Evolutionary conservation across 2,797 vertebrate species (phyloP).

Genomic region (Anas capensis): DNA sequence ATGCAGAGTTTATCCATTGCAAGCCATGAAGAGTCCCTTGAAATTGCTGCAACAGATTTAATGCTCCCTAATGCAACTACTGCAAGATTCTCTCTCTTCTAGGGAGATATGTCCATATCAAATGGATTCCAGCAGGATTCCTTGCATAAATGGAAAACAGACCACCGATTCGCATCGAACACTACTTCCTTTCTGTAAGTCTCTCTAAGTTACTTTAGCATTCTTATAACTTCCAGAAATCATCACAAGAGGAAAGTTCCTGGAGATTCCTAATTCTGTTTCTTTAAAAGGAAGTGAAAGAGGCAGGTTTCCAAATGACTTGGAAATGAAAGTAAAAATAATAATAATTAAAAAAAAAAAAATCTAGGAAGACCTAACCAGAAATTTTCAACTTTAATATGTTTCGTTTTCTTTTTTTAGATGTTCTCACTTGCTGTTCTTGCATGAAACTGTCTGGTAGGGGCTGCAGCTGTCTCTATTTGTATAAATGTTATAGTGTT

Average conservation of each 20-base stretch:
- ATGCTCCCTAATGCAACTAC: background rate
- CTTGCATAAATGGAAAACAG: background rate
- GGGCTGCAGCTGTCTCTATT: slow-evolving; percentile 27
- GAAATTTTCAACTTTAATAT: slow-evolving; percentile 11
- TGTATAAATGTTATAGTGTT: slow-evolving; percentile 27
- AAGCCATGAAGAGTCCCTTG: background rate
- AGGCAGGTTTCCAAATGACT: background rate
- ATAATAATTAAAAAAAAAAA: no score
- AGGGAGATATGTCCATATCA: background rate
- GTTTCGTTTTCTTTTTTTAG: background rate
- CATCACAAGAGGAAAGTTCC: background rate
- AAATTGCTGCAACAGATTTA: background rate
- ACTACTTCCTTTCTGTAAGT: background rate
- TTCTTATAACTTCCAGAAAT: slow-evolving; percentile 7
- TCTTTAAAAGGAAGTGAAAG: background rate
- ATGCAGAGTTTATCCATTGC: background rate
- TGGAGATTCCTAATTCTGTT: background rate
- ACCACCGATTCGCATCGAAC: background rate
- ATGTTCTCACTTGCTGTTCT: slow-evolving; percentile 11
- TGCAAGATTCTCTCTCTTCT: background rate
- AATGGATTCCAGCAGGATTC: background rate
- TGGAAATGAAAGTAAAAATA: no score
- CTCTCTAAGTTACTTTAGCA: background rate
- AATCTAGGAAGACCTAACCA: background rate
- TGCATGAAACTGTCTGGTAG: slow-evolving; percentile 19